phyloP scores from a whole-genome alignment of 2,113 vertebrate genomes.

The Oncorhynchus masou region DNA sequence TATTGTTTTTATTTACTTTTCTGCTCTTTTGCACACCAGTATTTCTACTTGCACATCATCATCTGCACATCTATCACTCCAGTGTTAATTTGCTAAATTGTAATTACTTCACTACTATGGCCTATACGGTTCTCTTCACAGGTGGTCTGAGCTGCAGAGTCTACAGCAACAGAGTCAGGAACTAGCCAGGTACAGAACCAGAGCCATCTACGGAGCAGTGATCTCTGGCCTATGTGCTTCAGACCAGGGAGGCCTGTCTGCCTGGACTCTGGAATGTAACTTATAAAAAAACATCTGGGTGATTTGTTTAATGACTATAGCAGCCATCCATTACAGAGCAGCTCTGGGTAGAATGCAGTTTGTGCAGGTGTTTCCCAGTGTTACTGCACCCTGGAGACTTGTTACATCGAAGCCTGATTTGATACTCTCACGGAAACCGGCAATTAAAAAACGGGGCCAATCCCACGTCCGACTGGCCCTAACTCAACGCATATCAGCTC shows the following conservation, averaged over 20 bases:
- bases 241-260: constrained; percentile 14
- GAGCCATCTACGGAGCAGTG: not conserved
- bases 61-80: too few relatives aligned
- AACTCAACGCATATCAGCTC: constrained; percentile 11
- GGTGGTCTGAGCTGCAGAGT: too few relatives aligned
- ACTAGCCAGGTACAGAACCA: not conserved
- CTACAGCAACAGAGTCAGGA: too few relatives aligned
- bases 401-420: constrained; percentile 46
- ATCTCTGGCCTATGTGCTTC: constrained; percentile 1
- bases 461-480: constrained; percentile 13
- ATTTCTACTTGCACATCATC: too few relatives aligned
- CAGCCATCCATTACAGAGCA: constrained; percentile 42
- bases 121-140: too few relatives aligned
- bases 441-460: constrained; percentile 34
- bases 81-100: too few relatives aligned
- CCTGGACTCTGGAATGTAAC: constrained; percentile 21
- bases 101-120: too few relatives aligned
- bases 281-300: constrained; percentile 59
- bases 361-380: constrained; percentile 60
- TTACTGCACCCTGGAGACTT: constrained; percentile 56
- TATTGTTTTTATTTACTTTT: too few relatives aligned
- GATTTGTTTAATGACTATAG: constrained; percentile 62
- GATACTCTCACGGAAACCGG: constrained; percentile 57
- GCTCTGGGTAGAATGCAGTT: constrained; percentile 27
- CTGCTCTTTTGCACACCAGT: too few relatives aligned